Percentiles rank a stretch among this genome's conserved stretches.
Evolutionary conservation across 2,797 vertebrate species (phyloP).

Genomic region (Molothrus ater): DNA sequence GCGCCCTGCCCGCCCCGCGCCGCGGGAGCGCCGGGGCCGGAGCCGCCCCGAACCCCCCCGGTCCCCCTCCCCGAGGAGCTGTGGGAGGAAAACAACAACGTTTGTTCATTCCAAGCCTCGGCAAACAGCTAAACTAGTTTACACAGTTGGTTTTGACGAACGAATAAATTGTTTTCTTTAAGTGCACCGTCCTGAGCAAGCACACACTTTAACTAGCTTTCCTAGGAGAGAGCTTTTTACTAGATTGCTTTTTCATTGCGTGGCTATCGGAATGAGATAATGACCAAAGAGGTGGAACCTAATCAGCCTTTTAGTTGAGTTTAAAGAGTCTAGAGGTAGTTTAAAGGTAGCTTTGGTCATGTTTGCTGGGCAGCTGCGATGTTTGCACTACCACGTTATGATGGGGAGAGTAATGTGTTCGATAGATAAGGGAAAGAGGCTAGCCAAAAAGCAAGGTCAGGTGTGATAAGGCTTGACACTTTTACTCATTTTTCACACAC

Average conservation of each 20-base stretch:
- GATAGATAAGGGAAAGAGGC: conserved; percentile 77
- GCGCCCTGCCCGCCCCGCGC: not conserved
- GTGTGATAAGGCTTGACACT: conserved; percentile 78
- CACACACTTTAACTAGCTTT: conserved; percentile 74
- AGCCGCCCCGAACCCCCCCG: not conserved
- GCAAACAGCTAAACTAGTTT: conserved; percentile 73
- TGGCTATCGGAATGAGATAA: conserved; percentile 82
- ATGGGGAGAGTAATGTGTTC: conserved; percentile 83
- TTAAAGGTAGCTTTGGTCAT: conserved; percentile 78
- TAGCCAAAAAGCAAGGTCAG: conserved; percentile 78
- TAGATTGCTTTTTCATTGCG: conserved; percentile 80
- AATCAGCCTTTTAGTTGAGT: conserved; percentile 80
- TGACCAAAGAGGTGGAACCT: conserved; percentile 75
- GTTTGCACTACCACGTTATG: conserved; percentile 80
- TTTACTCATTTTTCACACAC: conserved; percentile 78
- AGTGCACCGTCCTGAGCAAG: conserved; percentile 72
- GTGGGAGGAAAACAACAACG: conserved; percentile 16
- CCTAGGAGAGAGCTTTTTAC: conserved; percentile 72
- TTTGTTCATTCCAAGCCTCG: conserved; percentile 59
- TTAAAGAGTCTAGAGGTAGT: conserved; percentile 76
- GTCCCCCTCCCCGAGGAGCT: not conserved
- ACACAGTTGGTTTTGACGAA: conserved; percentile 65
- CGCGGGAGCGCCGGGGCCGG: not conserved
- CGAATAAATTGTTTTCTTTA: conserved; percentile 69
- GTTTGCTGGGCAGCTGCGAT: conserved; percentile 73